A percentile compares a stretch with the other conserved stretches of the same genome.
Conservation (phyloP, 2,888 invertebrate genomes). For the Serripes groenlandicus region DNA sequence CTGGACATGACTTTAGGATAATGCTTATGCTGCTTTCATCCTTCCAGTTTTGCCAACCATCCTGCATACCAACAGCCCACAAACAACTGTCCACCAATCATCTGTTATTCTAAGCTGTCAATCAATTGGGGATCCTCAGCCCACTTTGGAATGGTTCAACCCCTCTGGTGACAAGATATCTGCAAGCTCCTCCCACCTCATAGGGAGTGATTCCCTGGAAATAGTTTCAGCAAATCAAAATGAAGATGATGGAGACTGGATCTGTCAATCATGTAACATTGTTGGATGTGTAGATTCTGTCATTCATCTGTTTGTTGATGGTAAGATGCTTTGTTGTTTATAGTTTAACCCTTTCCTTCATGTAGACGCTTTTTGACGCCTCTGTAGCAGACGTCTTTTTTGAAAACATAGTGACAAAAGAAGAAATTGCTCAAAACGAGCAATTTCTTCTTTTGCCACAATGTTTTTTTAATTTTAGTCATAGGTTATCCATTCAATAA, state of each 20-base stretch:
- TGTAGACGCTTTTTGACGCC: neutral
- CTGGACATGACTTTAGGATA: too few relatives aligned
- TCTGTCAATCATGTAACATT: slow-evolving; percentile 55
- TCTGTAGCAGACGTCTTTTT: too few relatives aligned
- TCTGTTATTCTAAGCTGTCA: slow-evolving; percentile 56
- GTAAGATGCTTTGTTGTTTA: too few relatives aligned
- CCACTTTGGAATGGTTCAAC: slow-evolving; percentile 54
- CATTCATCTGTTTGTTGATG: slow-evolving; percentile 31
- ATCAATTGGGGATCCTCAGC: slow-evolving; percentile 59
- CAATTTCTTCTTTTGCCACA: slow-evolving; percentile 4
- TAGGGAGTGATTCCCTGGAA: slow-evolving; percentile 35
- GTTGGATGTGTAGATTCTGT: slow-evolving; percentile 52
- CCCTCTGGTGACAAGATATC: slow-evolving; percentile 48
- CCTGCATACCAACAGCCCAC: slow-evolving; percentile 56
- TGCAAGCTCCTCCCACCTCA: slow-evolving; percentile 42
- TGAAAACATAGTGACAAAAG: slow-evolving; percentile 10
- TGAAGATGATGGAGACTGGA: slow-evolving; percentile 58
- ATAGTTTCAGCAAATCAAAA: slow-evolving; percentile 49
- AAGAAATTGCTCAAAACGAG: neutral
- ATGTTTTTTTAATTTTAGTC: too few relatives aligned
- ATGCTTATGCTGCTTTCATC: too few relatives aligned
- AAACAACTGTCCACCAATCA: slow-evolving; percentile 40
- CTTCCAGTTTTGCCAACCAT: slow-evolving; percentile 55
- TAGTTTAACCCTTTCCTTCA: neutral
- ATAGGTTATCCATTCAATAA: too few relatives aligned